Base-by-base conservation (phyloP, 1,140 invertebrate genomes). In the Schlechtendalia chinensis region DNA sequence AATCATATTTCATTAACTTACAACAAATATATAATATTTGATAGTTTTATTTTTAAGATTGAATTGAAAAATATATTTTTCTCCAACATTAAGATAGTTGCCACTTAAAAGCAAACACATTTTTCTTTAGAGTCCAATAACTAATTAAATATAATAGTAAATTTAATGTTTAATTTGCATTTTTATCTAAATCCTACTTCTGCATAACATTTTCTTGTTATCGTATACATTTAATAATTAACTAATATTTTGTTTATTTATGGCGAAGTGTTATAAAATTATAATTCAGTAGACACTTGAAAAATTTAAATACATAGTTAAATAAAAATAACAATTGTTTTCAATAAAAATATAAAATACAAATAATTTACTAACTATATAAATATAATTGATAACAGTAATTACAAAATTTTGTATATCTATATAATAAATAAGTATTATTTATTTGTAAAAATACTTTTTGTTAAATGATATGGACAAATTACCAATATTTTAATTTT, bases 181-280 rank as follows among this genome's bases (percentile, higher is more conserved):
- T 67, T 24, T 67, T 67, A 67, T 39, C 63, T 67, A 67, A 39
- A 67, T 67, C 63, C 32, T 67, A 39, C 29, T 67, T 67, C 32
- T 67, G 32, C 11, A 12, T 39, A 67, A 32, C 17, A 63, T 27
- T 32, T 3, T 63, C n/a, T 63, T 63, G 61, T 63, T 63, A 63
- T 63, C 59, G 27, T 19, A 63, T 63, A n/a, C 17, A 63, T 63
- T 17, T 63, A 27, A 29, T 63, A 63, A 32, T 63, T 63, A 32
- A 24, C 29, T 63, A 32, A n/a, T 63, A 63, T 32, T 63, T 63
- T 63, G 10, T 32, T 63, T 63, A 63, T 32, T 32, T 32, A 63
- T 63, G 24, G 17, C 27, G 29, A 10, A 32, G 29, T 29, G 27
- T 29, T 4, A 39, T 39, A 39, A 39, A n/a, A 5, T 63, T 32